Conservation (phyloP, 2,888 invertebrate species). For the Dryadula phaetusa region DNA sequence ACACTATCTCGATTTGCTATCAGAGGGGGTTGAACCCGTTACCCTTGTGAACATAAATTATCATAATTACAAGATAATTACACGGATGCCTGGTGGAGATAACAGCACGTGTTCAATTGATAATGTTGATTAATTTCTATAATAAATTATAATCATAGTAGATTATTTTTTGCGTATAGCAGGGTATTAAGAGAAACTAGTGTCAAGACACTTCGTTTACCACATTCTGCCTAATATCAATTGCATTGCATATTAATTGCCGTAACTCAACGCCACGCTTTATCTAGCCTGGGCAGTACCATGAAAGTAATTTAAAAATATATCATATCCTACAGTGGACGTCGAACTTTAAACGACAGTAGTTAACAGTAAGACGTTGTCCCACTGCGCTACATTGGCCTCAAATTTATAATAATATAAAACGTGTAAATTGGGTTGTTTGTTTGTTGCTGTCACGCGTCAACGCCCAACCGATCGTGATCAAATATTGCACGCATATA, state of each 20-base stretch:
- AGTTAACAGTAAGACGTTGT: no score
- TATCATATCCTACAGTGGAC: no score
- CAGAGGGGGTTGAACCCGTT: conserved; percentile 27
- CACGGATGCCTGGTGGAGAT: conserved; percentile 20
- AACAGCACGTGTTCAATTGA: conserved; percentile 32
- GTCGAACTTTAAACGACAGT: no score
- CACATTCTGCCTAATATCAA: no score
- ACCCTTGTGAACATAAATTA: conserved; percentile 37
- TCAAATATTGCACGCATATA: neutral
- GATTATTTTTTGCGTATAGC: no score
- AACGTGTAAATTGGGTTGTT: conserved; percentile 12
- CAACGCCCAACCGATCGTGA: conserved; percentile 15
- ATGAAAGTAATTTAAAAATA: no score
- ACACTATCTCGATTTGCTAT: conserved; percentile 34
- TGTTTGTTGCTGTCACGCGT: conserved; percentile 13
- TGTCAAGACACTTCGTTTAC: no score
- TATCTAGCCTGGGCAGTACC: no score
- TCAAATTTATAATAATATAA: conserved; percentile 4
- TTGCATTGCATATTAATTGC: no score
- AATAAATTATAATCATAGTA: no score
- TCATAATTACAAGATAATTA: conserved; percentile 38
- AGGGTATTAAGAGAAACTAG: neutral
- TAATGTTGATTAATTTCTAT: conserved; percentile 16
- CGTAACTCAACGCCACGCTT: no score
- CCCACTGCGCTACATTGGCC: no score